phyloP scores from a whole-genome alignment of 2,113 vertebrate species.

The Atrichornis clamosus region DNA sequence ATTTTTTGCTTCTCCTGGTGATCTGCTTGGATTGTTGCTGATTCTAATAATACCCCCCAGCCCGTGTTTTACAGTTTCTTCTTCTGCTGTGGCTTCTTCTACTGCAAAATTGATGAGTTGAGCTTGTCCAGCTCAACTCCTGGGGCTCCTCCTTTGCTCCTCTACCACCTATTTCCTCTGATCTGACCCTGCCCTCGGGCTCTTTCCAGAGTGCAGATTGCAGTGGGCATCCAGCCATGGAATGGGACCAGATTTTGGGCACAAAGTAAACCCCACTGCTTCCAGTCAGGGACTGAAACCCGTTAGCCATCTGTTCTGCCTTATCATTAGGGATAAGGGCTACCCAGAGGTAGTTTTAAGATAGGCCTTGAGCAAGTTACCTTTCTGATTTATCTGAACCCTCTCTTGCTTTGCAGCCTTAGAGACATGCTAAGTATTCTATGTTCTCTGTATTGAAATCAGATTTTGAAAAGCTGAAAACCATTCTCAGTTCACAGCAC shows the following conservation, averaged over 20 bases:
- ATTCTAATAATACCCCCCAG: not conserved
- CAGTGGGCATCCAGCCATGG: conserved; percentile 42
- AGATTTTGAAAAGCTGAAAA: not conserved
- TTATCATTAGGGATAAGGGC: not conserved
- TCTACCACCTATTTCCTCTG: not conserved
- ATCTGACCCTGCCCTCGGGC: not conserved
- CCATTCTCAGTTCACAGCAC: not conserved
- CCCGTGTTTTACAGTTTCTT: not conserved
- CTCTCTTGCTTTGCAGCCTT: not conserved
- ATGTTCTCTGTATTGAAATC: not conserved
- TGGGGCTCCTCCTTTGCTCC: not conserved
- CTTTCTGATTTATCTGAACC: not conserved
- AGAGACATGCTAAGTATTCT: not conserved
- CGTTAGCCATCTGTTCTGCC: conserved; percentile 56
- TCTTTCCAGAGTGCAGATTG: not conserved
- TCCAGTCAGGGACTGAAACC: conserved; percentile 13
- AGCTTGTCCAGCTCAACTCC: not conserved
- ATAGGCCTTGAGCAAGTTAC: not conserved
- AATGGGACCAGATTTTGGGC: conserved; percentile 30
- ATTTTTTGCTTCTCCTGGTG: not conserved
- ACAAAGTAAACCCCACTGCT: conserved; percentile 24
- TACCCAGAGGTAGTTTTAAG: not conserved
- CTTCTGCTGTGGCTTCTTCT: not conserved
- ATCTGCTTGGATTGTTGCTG: not conserved
- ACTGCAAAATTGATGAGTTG: not conserved